Conservation (phyloP, 2,888 invertebrate genomes). For the Trichogramma dendrolimi region DNA sequence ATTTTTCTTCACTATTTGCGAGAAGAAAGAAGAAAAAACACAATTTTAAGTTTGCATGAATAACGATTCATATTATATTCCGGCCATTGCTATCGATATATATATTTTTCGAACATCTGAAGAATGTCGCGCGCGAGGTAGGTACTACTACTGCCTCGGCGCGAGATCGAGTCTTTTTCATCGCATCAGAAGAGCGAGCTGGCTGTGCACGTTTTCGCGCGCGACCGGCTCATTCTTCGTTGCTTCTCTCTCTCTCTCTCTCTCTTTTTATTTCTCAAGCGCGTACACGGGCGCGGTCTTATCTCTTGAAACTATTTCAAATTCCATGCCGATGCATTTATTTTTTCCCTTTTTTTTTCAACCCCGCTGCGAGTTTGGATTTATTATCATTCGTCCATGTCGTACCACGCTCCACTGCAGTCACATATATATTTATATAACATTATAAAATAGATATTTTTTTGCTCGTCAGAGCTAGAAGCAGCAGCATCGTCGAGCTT, state of each 20-base stretch:
- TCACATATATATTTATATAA: constrained; percentile 14
- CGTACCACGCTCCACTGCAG: neutral
- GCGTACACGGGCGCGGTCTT: neutral
- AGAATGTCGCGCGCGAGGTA: neutral
- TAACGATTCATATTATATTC: no score
- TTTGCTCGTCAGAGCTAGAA: no score
- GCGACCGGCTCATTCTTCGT: neutral
- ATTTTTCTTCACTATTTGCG: no score
- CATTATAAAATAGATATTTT: no score
- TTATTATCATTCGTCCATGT: constrained; percentile 20
- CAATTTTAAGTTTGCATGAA: no score
- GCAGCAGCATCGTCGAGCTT: neutral
- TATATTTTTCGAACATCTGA: neutral
- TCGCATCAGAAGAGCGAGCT: no score
- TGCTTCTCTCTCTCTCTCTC: neutral
- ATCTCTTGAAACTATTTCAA: constrained; percentile 22
- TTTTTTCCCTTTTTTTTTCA: neutral
- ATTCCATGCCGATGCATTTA: constrained; percentile 13
- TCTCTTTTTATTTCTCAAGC: neutral
- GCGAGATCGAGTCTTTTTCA: no score
- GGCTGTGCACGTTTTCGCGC: no score
- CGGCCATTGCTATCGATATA: neutral
- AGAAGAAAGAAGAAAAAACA: no score
- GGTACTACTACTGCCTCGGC: neutral
- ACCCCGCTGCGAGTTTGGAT: neutral